Evolutionary conservation across 2,113 vertebrate genomes (phyloP).

Genomic region (Hoplias malabaricus): DNA sequence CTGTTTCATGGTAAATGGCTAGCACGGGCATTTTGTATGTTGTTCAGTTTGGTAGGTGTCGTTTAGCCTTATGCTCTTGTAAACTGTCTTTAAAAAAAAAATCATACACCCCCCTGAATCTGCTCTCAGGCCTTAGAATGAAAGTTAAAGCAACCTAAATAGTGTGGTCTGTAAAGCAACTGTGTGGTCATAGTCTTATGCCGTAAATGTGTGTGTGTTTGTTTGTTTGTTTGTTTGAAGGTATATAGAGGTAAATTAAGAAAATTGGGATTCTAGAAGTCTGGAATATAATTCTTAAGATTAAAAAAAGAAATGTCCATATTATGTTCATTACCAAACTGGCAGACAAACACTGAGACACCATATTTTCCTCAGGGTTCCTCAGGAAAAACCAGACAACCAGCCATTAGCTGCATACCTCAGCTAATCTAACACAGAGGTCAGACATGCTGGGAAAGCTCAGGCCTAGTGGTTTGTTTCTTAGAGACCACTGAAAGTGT

Average conservation of each 20-base stretch:
- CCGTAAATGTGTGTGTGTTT: background rate
- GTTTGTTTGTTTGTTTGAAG: background rate
- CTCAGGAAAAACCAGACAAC: constrained; percentile 27
- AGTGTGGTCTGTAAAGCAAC: background rate
- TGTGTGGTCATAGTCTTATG: background rate
- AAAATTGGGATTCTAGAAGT: too few relatives aligned
- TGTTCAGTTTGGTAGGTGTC: background rate
- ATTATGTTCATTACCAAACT: constrained; percentile 18
- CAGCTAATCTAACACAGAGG: constrained; percentile 41
- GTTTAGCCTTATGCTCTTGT: too few relatives aligned
- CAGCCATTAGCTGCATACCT: constrained; percentile 32
- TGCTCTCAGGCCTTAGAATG: background rate
- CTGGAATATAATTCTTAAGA: background rate
- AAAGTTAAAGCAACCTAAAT: constrained; percentile 16
- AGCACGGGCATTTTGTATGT: background rate
- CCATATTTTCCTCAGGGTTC: constrained; percentile 29
- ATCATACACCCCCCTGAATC: too few relatives aligned
- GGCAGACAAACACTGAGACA: constrained; percentile 3
- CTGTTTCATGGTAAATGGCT: background rate
- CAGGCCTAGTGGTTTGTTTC: constrained; percentile 11
- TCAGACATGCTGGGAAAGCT: constrained; percentile 21
- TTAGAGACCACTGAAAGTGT: constrained; percentile 5
- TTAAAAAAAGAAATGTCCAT: constrained; percentile 12
- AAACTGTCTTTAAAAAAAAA: too few relatives aligned
- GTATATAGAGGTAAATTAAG: background rate